phyloP scores from a whole-genome alignment of 2,797 vertebrate genomes.

The Fringilla coelebs region DNA sequence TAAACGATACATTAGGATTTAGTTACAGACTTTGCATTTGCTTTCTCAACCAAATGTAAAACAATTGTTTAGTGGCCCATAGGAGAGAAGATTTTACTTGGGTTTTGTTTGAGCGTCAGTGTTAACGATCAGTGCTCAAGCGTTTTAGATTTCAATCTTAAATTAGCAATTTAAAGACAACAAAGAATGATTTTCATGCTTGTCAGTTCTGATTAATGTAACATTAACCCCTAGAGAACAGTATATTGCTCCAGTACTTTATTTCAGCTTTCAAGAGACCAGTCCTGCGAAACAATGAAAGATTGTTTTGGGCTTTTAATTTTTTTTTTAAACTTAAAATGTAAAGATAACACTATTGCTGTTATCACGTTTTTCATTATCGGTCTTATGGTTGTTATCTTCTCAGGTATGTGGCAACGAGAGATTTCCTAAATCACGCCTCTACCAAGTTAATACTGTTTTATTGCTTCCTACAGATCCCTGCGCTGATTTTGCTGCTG shows the following conservation, averaged over 20 bases:
- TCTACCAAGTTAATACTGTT: background rate
- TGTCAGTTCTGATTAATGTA: constrained; percentile 68
- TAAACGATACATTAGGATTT: constrained; percentile 57
- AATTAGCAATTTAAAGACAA: constrained; percentile 70
- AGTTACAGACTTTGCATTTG: constrained; percentile 64
- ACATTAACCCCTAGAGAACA: constrained; percentile 54
- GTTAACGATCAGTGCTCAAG: constrained; percentile 55
- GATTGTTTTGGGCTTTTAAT: background rate
- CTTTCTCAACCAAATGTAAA: constrained; percentile 65
- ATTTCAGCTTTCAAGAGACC: constrained; percentile 19
- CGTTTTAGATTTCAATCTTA: constrained; percentile 72
- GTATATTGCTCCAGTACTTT: constrained; percentile 38
- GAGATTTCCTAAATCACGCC: background rate
- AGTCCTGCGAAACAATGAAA: constrained; percentile 30
- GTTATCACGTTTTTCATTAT: background rate
- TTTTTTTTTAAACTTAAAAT: background rate
- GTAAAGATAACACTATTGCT: background rate
- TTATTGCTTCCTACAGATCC: background rate
- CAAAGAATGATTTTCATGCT: constrained; percentile 67
- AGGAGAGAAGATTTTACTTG: constrained; percentile 43
- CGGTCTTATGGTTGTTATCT: background rate
- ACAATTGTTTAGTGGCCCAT: constrained; percentile 39
- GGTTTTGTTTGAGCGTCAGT: constrained; percentile 48
- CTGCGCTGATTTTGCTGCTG: background rate
- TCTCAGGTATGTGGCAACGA: background rate